Evolutionary conservation across 2,888 invertebrate species (phyloP).

Genomic region (Drosophila prolongata): DNA sequence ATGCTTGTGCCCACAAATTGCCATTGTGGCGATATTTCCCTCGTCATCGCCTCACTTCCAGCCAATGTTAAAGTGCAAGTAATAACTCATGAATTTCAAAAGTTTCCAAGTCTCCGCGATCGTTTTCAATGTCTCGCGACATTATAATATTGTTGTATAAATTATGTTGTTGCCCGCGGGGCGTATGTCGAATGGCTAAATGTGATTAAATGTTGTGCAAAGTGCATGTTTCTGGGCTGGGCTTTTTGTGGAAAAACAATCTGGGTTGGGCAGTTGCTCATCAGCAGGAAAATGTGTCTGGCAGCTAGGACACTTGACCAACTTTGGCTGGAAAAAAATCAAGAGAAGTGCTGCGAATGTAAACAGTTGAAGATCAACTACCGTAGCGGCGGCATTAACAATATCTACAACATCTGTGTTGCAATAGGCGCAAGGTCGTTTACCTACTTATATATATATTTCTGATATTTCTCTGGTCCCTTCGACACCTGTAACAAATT

Average conservation of each 20-base stretch:
- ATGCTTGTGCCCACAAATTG: constrained; percentile 45
- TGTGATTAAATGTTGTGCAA: constrained; percentile 78
- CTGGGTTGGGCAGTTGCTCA: constrained; percentile 18
- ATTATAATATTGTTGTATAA: constrained; percentile 76
- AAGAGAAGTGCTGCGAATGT: constrained; percentile 21
- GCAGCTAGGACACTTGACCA: constrained; percentile 32
- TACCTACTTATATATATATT: constrained; percentile 23
- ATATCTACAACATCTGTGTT: constrained; percentile 39
- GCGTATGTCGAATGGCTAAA: constrained; percentile 65
- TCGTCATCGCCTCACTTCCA: constrained; percentile 68
- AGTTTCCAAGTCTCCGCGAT: constrained; percentile 51
- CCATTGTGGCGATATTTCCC: constrained; percentile 68
- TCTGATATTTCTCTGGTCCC: constrained; percentile 29
- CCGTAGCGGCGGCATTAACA: constrained; percentile 7
- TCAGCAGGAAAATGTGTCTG: constrained; percentile 6
- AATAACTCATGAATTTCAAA: constrained; percentile 78
- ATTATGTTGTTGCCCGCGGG: constrained; percentile 63
- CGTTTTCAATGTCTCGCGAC: constrained; percentile 74
- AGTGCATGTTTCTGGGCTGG: constrained; percentile 54
- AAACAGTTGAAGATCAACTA: constrained; percentile 36
- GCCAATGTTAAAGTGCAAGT: constrained; percentile 79
- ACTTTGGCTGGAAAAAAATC: constrained; percentile 17
- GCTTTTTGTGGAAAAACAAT: neutral
- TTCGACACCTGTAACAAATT: constrained; percentile 70
- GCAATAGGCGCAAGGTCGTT: constrained; percentile 79